These are phyloP conservation scores for Etheostoma perlongum DNA, from an alignment of 2,797 vertebrate genomes.

Conservation along the genomic window DNA sequence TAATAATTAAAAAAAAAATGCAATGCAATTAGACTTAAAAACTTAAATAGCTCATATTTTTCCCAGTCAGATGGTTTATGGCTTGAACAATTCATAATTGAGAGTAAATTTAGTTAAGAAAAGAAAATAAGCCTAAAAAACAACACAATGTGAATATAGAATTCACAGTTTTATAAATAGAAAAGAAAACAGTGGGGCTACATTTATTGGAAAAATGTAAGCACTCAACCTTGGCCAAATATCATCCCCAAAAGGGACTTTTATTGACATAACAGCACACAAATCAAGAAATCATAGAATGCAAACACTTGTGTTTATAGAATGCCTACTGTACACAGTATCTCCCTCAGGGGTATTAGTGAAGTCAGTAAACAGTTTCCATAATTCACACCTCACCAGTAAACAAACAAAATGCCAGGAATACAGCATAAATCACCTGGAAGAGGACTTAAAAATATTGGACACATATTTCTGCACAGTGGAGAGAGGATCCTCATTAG, in stretches of 20 bases:
- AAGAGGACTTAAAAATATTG: slow-evolving; percentile 34
- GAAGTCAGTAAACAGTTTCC: slow-evolving; percentile 36
- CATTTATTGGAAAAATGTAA: neutral
- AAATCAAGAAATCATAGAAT: neutral
- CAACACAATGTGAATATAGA: neutral
- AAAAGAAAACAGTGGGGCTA: neutral
- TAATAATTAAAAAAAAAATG: neutral
- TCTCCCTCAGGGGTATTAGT: slow-evolving; percentile 25
- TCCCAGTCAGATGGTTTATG: neutral
- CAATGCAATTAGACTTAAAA: neutral
- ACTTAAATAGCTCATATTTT: neutral
- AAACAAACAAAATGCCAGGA: slow-evolving; percentile 38
- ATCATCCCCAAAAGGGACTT: slow-evolving; percentile 6
- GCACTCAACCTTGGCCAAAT: neutral
- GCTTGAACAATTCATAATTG: neutral
- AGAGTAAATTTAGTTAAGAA: neutral
- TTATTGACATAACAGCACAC: neutral
- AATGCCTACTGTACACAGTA: slow-evolving; percentile 18
- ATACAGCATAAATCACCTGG: slow-evolving; percentile 61
- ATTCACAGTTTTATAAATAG: neutral
- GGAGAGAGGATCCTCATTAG: slow-evolving; percentile 77
- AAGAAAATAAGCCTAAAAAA: neutral
- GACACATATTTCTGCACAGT: slow-evolving; percentile 66
- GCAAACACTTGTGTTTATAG: slow-evolving; percentile 26
- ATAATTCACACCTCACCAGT: slow-evolving; percentile 41